Conservation (phyloP, 2,113 vertebrate genomes). For the Pristiophorus japonicus region DNA sequence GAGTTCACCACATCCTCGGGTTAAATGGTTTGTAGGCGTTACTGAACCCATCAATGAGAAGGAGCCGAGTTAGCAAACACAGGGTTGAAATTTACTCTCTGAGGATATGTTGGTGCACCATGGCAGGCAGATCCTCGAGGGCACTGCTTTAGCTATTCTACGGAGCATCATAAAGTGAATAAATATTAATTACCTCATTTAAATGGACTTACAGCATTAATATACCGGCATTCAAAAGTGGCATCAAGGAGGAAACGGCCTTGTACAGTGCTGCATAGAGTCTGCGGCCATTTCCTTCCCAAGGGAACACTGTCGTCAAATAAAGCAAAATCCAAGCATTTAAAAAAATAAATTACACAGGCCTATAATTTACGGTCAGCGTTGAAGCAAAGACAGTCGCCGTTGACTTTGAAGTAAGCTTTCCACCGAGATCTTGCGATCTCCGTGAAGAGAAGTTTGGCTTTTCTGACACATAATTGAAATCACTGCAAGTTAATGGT, state of each 20-base stretch:
- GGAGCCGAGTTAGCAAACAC: neutral
- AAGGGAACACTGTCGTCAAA: neutral
- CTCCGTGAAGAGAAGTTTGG: no score
- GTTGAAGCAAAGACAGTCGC: no score
- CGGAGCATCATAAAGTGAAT: neutral
- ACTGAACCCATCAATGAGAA: neutral
- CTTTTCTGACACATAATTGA: no score
- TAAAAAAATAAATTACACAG: neutral
- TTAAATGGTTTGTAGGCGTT: neutral
- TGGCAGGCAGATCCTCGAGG: neutral
- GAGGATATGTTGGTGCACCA: neutral
- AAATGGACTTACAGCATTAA: neutral
- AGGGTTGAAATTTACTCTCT: neutral
- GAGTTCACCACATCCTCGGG: neutral
- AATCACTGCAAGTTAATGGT: no score
- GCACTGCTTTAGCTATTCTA: neutral
- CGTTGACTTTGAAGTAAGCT: no score
- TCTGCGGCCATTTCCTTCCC: neutral
- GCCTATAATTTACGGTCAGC: neutral
- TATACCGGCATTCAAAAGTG: neutral
- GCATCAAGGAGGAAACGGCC: neutral
- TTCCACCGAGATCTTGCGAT: no score
- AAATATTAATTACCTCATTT: slow-evolving; percentile 1
- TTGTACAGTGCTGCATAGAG: neutral
- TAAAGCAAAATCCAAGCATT: neutral